Evolutionary conservation across 2,888 invertebrate genomes (phyloP).

Genomic region (Eristalinus aeneus): DNA sequence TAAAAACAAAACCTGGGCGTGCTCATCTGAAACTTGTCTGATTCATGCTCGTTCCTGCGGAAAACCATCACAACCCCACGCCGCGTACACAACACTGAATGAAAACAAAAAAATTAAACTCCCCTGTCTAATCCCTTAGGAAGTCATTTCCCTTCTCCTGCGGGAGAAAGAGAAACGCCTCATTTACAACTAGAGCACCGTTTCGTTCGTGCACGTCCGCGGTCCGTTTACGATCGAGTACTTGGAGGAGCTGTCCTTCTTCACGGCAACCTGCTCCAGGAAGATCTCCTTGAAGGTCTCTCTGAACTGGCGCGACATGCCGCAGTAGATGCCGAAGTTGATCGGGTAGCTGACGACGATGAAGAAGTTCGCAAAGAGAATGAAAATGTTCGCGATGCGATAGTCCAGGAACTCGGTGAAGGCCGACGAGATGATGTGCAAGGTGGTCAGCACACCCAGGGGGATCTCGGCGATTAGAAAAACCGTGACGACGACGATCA

Average conservation of each 20-base stretch:
- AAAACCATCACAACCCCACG: background rate
- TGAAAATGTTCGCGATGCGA: constrained; percentile 88
- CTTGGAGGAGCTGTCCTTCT: constrained; percentile 87
- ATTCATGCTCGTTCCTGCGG: background rate
- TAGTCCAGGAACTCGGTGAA: constrained; percentile 88
- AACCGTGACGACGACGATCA: constrained; percentile 92
- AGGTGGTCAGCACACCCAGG: constrained; percentile 89
- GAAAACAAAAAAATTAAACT: background rate
- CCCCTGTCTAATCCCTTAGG: background rate
- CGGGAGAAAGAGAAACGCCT: constrained; percentile 50
- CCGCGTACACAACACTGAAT: background rate
- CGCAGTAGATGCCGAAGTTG: constrained; percentile 97
- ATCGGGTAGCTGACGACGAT: constrained; percentile 95
- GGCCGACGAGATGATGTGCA: constrained; percentile 91
- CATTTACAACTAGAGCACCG: constrained; percentile 82
- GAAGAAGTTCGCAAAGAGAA: constrained; percentile 93
- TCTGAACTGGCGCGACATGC: constrained; percentile 96
- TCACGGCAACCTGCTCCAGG: constrained; percentile 82
- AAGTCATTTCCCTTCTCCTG: constrained; percentile 47
- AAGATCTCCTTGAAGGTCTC: constrained; percentile 95
- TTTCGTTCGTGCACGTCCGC: constrained; percentile 91
- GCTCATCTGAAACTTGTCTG: background rate
- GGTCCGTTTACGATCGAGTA: constrained; percentile 92
- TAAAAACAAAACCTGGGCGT: background rate
- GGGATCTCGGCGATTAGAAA: constrained; percentile 92